Conservation (phyloP, 1,140 invertebrate genomes). For the Holotrichia oblita region DNA sequence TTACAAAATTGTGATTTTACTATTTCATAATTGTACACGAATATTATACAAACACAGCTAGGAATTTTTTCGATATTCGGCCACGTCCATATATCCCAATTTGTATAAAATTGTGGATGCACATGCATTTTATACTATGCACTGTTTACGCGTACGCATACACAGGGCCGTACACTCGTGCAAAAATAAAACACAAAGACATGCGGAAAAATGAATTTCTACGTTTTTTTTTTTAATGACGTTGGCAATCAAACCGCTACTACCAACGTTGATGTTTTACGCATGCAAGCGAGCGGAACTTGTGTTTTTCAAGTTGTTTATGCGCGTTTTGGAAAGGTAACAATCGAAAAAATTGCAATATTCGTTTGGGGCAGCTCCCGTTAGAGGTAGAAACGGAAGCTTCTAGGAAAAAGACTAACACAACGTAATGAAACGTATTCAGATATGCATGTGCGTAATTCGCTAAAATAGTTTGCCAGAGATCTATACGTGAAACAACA, state of each 20-base stretch:
- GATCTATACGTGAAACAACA: not conserved
- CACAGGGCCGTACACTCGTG: too few relatives aligned
- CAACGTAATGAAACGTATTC: not conserved
- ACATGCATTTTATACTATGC: too few relatives aligned
- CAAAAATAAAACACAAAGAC: not conserved
- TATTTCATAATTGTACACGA: not conserved
- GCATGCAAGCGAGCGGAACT: not conserved
- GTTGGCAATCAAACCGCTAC: conserved; percentile 15
- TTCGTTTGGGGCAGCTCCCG: not conserved
- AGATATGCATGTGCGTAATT: not conserved
- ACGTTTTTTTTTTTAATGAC: not conserved
- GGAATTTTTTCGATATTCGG: not conserved
- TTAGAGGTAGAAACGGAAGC: not conserved
- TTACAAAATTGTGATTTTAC: too few relatives aligned
- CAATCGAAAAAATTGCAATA: conserved; percentile 35
- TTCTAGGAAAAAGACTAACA: not conserved
- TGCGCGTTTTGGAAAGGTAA: conserved; percentile 3
- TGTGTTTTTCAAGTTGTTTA: conserved; percentile 31
- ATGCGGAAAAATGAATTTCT: conserved; percentile 10
- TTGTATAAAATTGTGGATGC: not conserved
- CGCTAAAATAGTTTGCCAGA: not conserved
- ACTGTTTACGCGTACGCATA: too few relatives aligned
- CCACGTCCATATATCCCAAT: not conserved
- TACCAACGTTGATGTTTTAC: not conserved
- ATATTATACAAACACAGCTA: not conserved